These are phyloP conservation scores for Camelus bactrianus DNA, from an alignment of 2,113 vertebrate species.

Conservation along the genomic window DNA sequence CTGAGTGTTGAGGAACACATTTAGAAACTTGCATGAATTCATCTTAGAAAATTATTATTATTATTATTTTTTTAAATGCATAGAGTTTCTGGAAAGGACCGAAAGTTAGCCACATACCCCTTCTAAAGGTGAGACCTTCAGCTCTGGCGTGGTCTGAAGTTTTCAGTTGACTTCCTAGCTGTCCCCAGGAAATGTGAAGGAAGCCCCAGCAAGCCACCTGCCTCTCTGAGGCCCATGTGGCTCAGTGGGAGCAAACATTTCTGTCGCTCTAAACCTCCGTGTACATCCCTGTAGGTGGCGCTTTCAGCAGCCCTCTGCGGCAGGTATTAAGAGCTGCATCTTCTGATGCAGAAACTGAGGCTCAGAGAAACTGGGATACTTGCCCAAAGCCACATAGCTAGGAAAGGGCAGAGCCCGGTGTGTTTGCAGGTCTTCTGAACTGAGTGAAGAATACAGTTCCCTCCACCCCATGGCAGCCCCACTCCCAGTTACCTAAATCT, in stretches of 20 bases:
- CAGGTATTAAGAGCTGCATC: not conserved
- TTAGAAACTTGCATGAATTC: conserved; percentile 60
- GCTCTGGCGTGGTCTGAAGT: not conserved
- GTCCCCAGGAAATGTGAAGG: not conserved
- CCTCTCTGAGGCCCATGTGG: not conserved
- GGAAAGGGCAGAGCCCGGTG: not conserved
- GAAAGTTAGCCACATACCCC: not conserved
- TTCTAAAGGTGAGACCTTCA: not conserved
- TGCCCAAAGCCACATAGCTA: not conserved
- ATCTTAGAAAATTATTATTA: conserved; percentile 57
- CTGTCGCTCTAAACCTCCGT: not conserved
- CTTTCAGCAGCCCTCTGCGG: not conserved
- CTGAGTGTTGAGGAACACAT: conserved; percentile 56
- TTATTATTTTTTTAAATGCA: not conserved
- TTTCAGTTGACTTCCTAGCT: not conserved
- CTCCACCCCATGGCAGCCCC: not conserved
- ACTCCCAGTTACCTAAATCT: not conserved
- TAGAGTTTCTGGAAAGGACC: not conserved
- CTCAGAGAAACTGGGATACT: not conserved
- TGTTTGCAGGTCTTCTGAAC: not conserved
- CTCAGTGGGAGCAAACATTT: not conserved
- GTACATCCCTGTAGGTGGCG: not conserved
- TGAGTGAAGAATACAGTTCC: not conserved
- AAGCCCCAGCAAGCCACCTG: not conserved
- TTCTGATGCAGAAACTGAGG: conserved; percentile 4